These are phyloP conservation scores for Coregonus sp. DNA, from an alignment of 2,797 vertebrate species.

Conservation along the genomic window DNA sequence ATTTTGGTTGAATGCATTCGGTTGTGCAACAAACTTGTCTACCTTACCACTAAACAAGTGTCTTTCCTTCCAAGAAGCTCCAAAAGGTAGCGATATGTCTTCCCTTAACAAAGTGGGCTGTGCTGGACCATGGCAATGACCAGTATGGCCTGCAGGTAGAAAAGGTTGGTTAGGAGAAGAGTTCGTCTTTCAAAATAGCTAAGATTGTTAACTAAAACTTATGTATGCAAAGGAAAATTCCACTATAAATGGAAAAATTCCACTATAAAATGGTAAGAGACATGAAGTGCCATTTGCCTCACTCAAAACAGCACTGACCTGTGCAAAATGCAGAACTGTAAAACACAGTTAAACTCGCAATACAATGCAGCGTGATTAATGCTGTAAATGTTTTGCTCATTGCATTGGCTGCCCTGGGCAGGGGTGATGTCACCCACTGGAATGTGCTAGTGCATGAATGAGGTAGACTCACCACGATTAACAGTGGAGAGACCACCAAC, in stretches of 20 bases:
- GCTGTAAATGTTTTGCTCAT: no score
- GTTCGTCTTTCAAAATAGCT: neutral
- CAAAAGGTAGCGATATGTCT: constrained; percentile 34
- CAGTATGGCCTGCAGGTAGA: constrained; percentile 22
- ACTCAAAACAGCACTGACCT: no score
- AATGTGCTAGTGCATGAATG: neutral
- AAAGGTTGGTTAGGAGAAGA: neutral
- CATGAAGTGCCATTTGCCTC: no score
- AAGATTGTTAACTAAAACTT: neutral
- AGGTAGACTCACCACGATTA: constrained; percentile 29
- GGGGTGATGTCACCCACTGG: no score
- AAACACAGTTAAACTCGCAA: no score
- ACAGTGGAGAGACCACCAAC: constrained; percentile 28
- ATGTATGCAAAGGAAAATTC: no score
- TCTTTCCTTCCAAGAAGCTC: constrained; percentile 26
- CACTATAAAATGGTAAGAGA: no score
- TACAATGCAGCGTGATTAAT: no score
- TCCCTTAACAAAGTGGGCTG: constrained; percentile 30
- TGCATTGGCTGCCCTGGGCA: no score
- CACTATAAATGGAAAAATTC: neutral
- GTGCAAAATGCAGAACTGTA: no score
- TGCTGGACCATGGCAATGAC: constrained; percentile 29
- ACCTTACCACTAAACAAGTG: constrained; percentile 17
- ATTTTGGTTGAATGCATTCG: no score
- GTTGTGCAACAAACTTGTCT: neutral